Conservation (phyloP, 2,797 vertebrate species). For the Anolis apletophallus region DNA sequence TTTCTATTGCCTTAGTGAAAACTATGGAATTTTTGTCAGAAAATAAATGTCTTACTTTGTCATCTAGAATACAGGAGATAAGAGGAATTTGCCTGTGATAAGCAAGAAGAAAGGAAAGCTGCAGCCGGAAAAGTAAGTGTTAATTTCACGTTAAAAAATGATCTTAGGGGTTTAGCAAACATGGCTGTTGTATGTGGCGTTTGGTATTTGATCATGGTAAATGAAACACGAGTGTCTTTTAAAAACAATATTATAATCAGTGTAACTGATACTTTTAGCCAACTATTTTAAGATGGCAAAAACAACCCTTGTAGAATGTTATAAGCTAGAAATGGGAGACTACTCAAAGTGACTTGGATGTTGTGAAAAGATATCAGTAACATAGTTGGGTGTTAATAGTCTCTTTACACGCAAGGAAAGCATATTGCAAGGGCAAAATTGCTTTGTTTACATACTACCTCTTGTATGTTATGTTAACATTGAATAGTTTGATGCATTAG, state of each 20-base stretch:
- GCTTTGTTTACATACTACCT: not conserved
- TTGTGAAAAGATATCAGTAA: not conserved
- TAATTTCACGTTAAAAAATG: slow-evolving; percentile 33
- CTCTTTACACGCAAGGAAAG: not conserved
- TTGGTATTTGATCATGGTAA: not conserved
- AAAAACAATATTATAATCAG: not conserved
- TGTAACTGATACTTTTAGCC: not conserved
- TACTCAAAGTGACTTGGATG: not conserved
- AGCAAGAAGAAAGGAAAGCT: slow-evolving; percentile 83
- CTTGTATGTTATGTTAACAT: not conserved
- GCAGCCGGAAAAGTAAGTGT: slow-evolving; percentile 81
- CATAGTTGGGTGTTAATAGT: not conserved
- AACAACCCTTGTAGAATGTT: not conserved
- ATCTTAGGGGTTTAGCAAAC: not conserved
- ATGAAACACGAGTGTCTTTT: not conserved
- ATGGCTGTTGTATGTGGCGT: not conserved
- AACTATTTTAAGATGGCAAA: not conserved
- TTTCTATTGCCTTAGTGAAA: not conserved
- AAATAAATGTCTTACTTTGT: slow-evolving; percentile 32
- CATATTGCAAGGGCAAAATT: not conserved
- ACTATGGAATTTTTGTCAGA: not conserved
- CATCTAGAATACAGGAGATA: slow-evolving; percentile 75
- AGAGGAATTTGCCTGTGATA: slow-evolving; percentile 74
- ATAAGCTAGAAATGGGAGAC: not conserved
- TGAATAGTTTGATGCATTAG: not conserved